phyloP scores from a whole-genome alignment of 2,113 vertebrate species.

The Todiramphus saurophagus region DNA sequence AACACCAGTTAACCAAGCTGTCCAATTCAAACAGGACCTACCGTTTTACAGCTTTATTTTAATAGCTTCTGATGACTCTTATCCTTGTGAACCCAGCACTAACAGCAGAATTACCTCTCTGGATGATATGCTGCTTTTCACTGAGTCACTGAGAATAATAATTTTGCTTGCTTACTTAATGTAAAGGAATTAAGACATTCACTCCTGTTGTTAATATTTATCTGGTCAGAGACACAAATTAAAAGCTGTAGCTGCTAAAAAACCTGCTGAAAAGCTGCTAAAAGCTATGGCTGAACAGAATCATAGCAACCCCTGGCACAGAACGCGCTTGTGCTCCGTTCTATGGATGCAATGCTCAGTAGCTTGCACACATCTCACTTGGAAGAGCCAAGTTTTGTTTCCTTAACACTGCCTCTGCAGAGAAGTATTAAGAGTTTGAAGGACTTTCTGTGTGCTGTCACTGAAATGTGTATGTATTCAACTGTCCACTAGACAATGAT shows the following conservation, averaged over 20 bases:
- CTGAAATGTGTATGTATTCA: neutral
- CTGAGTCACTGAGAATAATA: neutral
- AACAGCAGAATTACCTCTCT: neutral
- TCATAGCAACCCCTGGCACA: neutral
- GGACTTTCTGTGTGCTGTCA: neutral
- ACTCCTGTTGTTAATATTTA: neutral
- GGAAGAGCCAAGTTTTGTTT: neutral
- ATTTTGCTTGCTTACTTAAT: neutral
- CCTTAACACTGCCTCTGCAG: neutral
- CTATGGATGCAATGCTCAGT: fast-evolving
- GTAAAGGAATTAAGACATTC: neutral
- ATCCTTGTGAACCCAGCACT: neutral
- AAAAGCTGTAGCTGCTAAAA: neutral
- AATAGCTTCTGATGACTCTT: neutral
- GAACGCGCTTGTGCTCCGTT: neutral
- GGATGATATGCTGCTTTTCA: neutral
- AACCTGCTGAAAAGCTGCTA: neutral
- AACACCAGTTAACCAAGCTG: constrained; percentile 15
- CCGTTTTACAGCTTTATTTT: constrained; percentile 12
- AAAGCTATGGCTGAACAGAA: neutral
- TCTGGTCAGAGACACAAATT: neutral
- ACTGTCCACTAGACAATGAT: neutral
- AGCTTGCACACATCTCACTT: neutral
- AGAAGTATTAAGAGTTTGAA: neutral
- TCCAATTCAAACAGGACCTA: constrained; percentile 8